Percentiles rank a stretch among this genome's conserved stretches.
Evolutionary conservation across 2,797 vertebrate genomes (phyloP).

Genomic region (Nasua narica): DNA sequence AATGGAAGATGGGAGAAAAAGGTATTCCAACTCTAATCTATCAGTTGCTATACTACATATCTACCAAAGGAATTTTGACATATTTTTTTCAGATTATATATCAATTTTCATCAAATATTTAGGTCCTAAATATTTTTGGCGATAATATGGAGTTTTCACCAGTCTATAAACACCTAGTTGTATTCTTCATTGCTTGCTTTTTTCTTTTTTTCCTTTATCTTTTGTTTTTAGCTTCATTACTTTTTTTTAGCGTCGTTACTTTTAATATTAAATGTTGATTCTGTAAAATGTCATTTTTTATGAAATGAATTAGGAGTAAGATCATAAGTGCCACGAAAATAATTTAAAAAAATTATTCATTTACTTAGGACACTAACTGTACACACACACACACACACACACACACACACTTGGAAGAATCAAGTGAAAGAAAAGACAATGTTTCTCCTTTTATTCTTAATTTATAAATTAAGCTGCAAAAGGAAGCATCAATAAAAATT

Average conservation of each 20-base stretch:
- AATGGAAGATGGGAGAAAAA: not conserved
- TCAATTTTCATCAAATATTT: constrained; percentile 11
- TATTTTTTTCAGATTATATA: not conserved
- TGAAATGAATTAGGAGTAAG: not conserved
- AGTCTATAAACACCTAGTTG: not conserved
- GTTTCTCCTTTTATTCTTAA: not conserved
- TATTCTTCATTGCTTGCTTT: not conserved
- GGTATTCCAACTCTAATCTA: not conserved
- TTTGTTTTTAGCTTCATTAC: not conserved
- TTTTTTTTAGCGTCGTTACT: not conserved
- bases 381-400: not conserved
- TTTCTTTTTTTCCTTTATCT: not conserved
- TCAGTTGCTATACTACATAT: not conserved
- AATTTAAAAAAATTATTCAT: not conserved
- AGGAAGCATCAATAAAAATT: not conserved
- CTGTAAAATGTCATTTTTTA: not conserved
- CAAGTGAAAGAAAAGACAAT: not conserved
- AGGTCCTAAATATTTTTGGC: not conserved
- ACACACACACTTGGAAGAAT: not conserved
- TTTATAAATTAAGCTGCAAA: constrained; percentile 7
- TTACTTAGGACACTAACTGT: not conserved
- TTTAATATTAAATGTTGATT: constrained; percentile 25
- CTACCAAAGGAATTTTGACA: not conserved
- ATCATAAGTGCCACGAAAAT: not conserved
- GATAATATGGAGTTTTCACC: not conserved